Evolutionary conservation across 2,888 invertebrate species (phyloP).

Genomic region (Brenthis daphne): DNA sequence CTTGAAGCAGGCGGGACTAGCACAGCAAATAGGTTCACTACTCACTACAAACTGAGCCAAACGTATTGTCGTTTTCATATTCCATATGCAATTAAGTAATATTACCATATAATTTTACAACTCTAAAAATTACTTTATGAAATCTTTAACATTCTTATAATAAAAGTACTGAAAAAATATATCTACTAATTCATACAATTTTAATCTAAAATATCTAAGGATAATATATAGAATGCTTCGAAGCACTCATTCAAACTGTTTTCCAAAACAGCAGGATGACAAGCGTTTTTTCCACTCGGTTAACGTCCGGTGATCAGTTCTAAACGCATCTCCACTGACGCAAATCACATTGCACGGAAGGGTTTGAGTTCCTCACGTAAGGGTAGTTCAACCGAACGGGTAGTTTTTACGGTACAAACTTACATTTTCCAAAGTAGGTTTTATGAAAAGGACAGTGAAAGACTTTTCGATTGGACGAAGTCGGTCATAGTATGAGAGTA

Average conservation of each 20-base stretch:
- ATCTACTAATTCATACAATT: background rate
- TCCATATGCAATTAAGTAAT: too few relatives aligned
- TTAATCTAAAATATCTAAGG: slow-evolving; percentile 4
- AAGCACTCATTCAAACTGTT: slow-evolving; percentile 34
- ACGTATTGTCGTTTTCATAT: too few relatives aligned
- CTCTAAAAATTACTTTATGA: too few relatives aligned
- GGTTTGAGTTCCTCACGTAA: slow-evolving; percentile 72
- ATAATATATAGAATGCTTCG: slow-evolving; percentile 12
- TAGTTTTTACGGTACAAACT: slow-evolving; percentile 32
- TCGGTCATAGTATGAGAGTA: slow-evolving; percentile 24
- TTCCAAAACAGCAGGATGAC: slow-evolving; percentile 69
- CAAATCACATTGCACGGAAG: slow-evolving; percentile 82
- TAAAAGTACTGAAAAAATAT: background rate
- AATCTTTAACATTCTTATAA: too few relatives aligned
- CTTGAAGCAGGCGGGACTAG: too few relatives aligned
- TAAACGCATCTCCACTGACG: slow-evolving; percentile 79
- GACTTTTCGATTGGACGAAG: slow-evolving; percentile 29
- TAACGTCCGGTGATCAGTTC: slow-evolving; percentile 79
- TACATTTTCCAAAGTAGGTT: slow-evolving; percentile 36
- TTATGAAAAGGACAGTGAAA: slow-evolving; percentile 38
- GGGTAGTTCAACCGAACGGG: slow-evolving; percentile 46
- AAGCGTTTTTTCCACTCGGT: slow-evolving; percentile 81
- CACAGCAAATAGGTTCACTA: too few relatives aligned
- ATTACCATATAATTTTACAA: too few relatives aligned
- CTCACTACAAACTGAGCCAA: too few relatives aligned